phyloP scores from a whole-genome alignment of 2,888 invertebrate species.

The Automeris io region DNA sequence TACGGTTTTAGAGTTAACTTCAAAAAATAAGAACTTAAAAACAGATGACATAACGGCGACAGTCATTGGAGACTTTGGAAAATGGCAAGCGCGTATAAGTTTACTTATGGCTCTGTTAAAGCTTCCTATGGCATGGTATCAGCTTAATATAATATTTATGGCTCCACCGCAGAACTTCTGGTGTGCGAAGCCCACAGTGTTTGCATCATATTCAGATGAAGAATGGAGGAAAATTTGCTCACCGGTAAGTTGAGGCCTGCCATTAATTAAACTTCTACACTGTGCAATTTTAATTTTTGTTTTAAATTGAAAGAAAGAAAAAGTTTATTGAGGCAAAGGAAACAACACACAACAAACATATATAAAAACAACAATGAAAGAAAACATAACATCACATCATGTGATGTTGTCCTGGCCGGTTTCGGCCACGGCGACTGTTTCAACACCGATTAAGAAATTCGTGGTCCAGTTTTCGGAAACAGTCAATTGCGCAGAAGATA shows the following conservation, averaged over 20 bases:
- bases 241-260: conserved; percentile 33
- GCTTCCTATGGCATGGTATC: conserved; percentile 79
- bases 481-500: no score
- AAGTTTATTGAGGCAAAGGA: no score
- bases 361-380: no score
- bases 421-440: no score
- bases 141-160: conserved; percentile 78
- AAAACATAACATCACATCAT: no score
- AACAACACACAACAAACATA: no score
- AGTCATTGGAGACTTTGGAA: conserved; percentile 76
- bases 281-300: no score
- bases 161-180: conserved; percentile 79
- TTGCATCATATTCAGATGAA: conserved; percentile 35
- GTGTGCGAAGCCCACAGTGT: conserved; percentile 60
- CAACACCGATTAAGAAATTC: no score
- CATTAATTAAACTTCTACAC: not conserved
- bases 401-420: no score
- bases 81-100: conserved; percentile 75
- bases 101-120: conserved; percentile 75
- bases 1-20: not conserved
- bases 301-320: no score
- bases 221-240: conserved; percentile 62
- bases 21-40: not conserved
- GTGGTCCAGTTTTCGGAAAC: no score
- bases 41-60: conserved; percentile 40